Conservation (phyloP, 1,140 invertebrate genomes). For the Sitobion miscanthi region DNA sequence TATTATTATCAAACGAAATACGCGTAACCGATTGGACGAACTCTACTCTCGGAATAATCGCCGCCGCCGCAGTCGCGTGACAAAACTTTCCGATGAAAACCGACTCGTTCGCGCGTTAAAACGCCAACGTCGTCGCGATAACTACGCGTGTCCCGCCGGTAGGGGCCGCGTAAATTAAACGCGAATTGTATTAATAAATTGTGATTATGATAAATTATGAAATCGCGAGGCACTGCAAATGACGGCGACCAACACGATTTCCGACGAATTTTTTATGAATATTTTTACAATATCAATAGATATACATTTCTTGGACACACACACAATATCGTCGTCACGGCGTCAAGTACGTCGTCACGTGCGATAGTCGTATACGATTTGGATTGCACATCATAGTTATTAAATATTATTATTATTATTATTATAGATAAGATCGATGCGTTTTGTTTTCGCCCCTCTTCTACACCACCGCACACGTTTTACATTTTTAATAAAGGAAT, state of each 20-base stretch:
- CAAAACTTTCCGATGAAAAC: background rate
- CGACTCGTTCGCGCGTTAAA: background rate
- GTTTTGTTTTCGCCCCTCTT: background rate
- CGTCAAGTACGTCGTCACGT: too few relatives aligned
- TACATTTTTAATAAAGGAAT: conserved; percentile 9
- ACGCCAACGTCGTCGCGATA: background rate
- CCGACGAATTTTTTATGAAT: too few relatives aligned
- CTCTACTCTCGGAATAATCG: background rate
- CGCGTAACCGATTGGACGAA: background rate
- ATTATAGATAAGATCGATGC: too few relatives aligned
- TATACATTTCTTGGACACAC: too few relatives aligned
- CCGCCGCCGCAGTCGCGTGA: background rate
- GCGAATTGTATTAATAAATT: background rate
- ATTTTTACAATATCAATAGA: too few relatives aligned
- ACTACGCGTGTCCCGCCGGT: background rate
- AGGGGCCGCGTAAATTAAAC: background rate
- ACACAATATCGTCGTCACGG: too few relatives aligned
- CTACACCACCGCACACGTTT: background rate
- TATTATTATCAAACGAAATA: background rate
- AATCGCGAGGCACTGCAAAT: background rate
- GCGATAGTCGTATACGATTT: too few relatives aligned
- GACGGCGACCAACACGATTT: too few relatives aligned
- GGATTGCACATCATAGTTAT: too few relatives aligned
- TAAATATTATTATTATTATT: too few relatives aligned
- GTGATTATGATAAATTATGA: background rate